phyloP scores from a whole-genome alignment of 2,113 vertebrate genomes.

The cat (Felis catus) region DNA sequence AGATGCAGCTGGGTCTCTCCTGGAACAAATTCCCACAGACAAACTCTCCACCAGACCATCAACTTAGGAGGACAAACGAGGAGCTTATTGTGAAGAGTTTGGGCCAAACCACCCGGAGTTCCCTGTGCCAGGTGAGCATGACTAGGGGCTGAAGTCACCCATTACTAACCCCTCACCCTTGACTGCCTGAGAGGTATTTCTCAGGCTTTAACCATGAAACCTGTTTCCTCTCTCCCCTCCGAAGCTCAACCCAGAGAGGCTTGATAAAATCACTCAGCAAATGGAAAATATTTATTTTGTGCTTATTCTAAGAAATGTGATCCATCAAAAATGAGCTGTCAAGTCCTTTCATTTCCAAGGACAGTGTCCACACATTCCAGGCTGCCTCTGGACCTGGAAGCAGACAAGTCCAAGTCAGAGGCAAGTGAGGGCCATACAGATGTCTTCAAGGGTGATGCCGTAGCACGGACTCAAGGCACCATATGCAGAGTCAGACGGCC shows the following conservation, averaged over 20 bases:
- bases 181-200: constrained; percentile 81
- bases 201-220: constrained; percentile 73
- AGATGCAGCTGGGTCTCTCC: constrained; percentile 70
- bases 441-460: neutral
- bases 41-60: constrained; percentile 79
- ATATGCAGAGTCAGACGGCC: neutral
- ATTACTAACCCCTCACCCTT: constrained; percentile 79
- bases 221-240: constrained; percentile 69
- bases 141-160: constrained; percentile 65
- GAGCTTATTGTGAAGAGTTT: constrained; percentile 38
- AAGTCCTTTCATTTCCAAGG: constrained; percentile 61
- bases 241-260: constrained; percentile 54
- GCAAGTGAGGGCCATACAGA: neutral
- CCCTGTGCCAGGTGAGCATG: constrained; percentile 64
- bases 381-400: constrained; percentile 40
- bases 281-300: constrained; percentile 71
- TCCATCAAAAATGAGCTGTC: constrained; percentile 70
- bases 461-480: neutral
- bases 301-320: constrained; percentile 83
- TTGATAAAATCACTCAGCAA: constrained; percentile 82
- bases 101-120: constrained; percentile 49
- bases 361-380: constrained; percentile 52
- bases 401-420: neutral
- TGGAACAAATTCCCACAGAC: constrained; percentile 73
- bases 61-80: constrained; percentile 61